Evolutionary conservation across 2,113 vertebrate species (phyloP).

Genomic region (Hippocampus mohnikei): DNA sequence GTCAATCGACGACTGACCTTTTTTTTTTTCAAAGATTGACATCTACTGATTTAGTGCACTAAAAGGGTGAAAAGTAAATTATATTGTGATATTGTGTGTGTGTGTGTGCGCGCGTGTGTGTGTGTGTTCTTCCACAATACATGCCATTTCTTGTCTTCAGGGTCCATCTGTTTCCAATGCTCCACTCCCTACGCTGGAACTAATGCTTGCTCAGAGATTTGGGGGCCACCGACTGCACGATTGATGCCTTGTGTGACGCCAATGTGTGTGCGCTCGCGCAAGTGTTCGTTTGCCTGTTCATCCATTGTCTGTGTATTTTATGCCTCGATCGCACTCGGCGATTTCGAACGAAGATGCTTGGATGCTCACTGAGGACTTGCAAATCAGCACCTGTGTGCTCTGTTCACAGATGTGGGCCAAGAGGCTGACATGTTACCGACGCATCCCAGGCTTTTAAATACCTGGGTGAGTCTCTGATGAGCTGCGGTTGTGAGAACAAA

Average conservation of each 20-base stretch:
- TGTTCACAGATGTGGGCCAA: not conserved
- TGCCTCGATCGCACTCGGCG: not conserved
- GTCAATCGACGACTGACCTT: not conserved
- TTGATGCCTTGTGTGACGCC: slow-evolving; percentile 59
- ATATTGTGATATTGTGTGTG: not conserved
- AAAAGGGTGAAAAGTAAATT: not conserved
- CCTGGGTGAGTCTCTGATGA: not conserved
- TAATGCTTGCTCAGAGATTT: slow-evolving; percentile 62
- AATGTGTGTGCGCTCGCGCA: slow-evolving; percentile 26
- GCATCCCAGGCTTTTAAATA: slow-evolving; percentile 5
- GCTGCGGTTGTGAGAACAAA: not conserved
- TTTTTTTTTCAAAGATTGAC: not conserved
- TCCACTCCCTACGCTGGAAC: slow-evolving; percentile 66
- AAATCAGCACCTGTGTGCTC: not conserved
- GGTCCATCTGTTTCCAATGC: slow-evolving; percentile 75
- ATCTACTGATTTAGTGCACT: slow-evolving; percentile 1
- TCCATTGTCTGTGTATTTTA: slow-evolving; percentile 7
- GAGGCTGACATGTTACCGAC: slow-evolving; percentile 1
- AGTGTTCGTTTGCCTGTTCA: slow-evolving; percentile 13
- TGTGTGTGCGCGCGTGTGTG: not conserved
- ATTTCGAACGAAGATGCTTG: not conserved
- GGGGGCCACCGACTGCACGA: slow-evolving; percentile 53
- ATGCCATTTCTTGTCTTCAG: slow-evolving; percentile 38
- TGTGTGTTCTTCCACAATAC: slow-evolving; percentile 32
- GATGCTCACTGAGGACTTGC: not conserved